Evolutionary conservation across 2,113 vertebrate species (phyloP).

Genomic region (Nestor notabilis): DNA sequence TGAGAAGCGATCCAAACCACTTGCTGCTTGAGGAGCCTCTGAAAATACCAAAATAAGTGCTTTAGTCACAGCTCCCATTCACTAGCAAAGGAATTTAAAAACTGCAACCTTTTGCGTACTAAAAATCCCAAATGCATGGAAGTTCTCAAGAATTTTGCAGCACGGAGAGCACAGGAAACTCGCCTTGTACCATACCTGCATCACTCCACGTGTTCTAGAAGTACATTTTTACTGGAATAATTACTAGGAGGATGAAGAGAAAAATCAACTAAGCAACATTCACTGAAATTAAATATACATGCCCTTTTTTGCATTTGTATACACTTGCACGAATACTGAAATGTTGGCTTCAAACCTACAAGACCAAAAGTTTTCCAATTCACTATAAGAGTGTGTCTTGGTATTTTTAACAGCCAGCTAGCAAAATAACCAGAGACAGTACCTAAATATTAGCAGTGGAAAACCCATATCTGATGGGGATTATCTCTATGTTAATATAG

Average conservation of each 20-base stretch:
- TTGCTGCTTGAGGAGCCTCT: neutral
- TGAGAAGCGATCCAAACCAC: neutral
- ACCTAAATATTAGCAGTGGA: neutral
- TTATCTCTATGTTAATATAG: neutral
- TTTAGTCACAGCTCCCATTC: neutral
- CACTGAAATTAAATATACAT: neutral
- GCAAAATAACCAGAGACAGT: neutral
- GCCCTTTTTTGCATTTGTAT: neutral
- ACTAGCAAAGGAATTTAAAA: neutral
- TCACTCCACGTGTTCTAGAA: neutral
- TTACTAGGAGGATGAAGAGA: neutral
- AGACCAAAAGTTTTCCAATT: neutral
- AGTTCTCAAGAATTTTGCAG: neutral
- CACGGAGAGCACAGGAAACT: neutral
- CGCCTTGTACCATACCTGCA: neutral
- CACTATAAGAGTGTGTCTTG: neutral
- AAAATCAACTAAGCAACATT: neutral
- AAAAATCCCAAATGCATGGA: neutral
- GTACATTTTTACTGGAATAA: neutral
- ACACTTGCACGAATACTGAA: neutral
- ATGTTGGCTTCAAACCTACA: neutral
- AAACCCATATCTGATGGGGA: neutral
- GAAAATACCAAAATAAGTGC: neutral
- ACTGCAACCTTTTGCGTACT: neutral
- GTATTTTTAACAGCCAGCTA: neutral